Conservation (phyloP, 2,797 vertebrate species). For the Mormyrops attenuatus region DNA sequence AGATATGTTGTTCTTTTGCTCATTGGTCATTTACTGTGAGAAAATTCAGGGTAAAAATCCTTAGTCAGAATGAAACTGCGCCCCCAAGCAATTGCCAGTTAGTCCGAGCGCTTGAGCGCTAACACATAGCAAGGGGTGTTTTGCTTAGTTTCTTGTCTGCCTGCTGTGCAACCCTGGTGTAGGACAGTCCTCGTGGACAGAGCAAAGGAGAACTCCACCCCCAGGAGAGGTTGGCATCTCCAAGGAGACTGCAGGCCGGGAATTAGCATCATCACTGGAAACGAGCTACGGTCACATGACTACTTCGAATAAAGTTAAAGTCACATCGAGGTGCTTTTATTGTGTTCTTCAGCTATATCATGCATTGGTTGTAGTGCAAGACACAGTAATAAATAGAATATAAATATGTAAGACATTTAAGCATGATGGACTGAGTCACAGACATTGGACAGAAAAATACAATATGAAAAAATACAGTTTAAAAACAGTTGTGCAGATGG, state of each 20-base stretch:
- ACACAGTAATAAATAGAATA: neutral
- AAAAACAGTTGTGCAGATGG: neutral
- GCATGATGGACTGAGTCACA: neutral
- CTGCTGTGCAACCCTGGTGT: neutral
- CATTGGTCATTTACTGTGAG: neutral
- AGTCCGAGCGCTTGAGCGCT: neutral
- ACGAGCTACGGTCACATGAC: conserved; percentile 40
- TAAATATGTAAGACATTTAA: neutral
- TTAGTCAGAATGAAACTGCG: neutral
- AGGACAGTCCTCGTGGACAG: neutral
- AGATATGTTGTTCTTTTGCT: neutral
- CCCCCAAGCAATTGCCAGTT: neutral
- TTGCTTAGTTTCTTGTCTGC: neutral
- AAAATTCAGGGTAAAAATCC: neutral
- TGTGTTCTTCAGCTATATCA: neutral
- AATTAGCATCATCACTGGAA: neutral
- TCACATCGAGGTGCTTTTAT: neutral
- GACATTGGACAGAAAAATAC: neutral
- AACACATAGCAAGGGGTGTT: neutral
- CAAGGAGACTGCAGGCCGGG: neutral
- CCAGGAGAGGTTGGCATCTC: neutral
- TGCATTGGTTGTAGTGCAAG: neutral
- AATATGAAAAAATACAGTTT: neutral
- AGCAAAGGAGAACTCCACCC: neutral
- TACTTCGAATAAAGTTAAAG: conserved; percentile 26